A percentile compares a stretch with the other conserved stretches of the same genome.
phyloP scores from a whole-genome alignment of 1,140 invertebrate genomes.

The Pseudoatta argentina region DNA sequence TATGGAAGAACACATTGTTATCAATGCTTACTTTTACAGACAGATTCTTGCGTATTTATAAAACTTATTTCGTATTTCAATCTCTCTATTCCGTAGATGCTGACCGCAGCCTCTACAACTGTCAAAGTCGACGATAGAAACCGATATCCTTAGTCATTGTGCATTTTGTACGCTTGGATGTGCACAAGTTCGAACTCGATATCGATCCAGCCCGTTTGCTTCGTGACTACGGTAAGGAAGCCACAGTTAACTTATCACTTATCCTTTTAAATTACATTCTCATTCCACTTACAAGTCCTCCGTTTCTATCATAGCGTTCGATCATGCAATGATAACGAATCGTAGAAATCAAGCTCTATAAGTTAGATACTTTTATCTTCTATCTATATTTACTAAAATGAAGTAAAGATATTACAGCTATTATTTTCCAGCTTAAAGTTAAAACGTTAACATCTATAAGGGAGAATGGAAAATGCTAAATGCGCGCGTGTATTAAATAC shows the following conservation, averaged over 20 bases:
- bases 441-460: not conserved
- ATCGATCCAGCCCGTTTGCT: slow-evolving; percentile 34
- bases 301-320: slow-evolving; percentile 1
- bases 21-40: not conserved
- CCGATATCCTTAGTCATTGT: slow-evolving; percentile 44
- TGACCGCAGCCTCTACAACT: slow-evolving; percentile 24
- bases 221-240: slow-evolving; percentile 28
- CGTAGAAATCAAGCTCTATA: slow-evolving; percentile 5
- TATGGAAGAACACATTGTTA: not conserved
- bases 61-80: slow-evolving; percentile 14
- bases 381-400: slow-evolving; percentile 10
- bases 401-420: not conserved
- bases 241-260: slow-evolving; percentile 39
- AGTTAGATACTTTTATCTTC: not conserved
- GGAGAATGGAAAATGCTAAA: not conserved
- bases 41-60: not conserved
- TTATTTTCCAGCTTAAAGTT: not conserved
- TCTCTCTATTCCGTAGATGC: slow-evolving; percentile 11
- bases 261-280: slow-evolving; percentile 40
- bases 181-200: slow-evolving; percentile 29
- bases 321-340: slow-evolving; percentile 31
- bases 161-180: slow-evolving; percentile 38
- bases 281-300: slow-evolving; percentile 33
- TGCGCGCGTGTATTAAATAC: not conserved
- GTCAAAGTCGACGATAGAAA: slow-evolving; percentile 14